Evolutionary conservation across 2,113 vertebrate species (phyloP).

Genomic region (Sphyrna mokarran): DNA sequence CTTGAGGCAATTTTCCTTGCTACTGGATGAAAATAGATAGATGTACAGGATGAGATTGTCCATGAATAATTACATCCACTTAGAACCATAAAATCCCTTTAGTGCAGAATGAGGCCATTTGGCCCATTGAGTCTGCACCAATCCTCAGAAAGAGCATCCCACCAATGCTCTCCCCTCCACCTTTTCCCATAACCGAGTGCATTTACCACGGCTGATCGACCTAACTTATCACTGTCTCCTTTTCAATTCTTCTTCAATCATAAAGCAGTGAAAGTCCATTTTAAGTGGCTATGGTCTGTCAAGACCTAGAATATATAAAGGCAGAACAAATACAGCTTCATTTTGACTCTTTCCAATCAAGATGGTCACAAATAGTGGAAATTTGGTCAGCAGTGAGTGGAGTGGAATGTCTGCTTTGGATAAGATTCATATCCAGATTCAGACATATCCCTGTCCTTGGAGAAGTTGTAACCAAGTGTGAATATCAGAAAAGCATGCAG

Average conservation of each 20-base stretch:
- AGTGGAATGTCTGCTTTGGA: not conserved
- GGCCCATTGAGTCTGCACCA: no score
- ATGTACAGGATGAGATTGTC: no score
- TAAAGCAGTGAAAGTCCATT: not conserved
- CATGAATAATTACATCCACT: no score
- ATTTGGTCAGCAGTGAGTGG: not conserved
- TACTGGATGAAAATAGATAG: no score
- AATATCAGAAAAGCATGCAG: not conserved
- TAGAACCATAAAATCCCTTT: no score
- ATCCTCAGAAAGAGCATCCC: no score
- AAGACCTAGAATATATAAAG: not conserved
- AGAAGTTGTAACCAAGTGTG: not conserved
- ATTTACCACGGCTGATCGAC: not conserved
- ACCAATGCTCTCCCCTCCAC: no score
- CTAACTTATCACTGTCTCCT: not conserved
- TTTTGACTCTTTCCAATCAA: not conserved
- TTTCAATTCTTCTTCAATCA: not conserved
- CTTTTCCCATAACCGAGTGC: no score
- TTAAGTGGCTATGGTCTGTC: not conserved
- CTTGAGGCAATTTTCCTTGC: no score
- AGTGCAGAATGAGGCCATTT: no score
- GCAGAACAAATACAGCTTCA: not conserved
- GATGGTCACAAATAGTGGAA: not conserved
- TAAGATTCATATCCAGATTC: not conserved
- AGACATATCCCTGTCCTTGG: not conserved